These are phyloP conservation scores for Brachyistius frenatus DNA, from an alignment of 2,113 vertebrate species.

Conservation along the genomic window DNA sequence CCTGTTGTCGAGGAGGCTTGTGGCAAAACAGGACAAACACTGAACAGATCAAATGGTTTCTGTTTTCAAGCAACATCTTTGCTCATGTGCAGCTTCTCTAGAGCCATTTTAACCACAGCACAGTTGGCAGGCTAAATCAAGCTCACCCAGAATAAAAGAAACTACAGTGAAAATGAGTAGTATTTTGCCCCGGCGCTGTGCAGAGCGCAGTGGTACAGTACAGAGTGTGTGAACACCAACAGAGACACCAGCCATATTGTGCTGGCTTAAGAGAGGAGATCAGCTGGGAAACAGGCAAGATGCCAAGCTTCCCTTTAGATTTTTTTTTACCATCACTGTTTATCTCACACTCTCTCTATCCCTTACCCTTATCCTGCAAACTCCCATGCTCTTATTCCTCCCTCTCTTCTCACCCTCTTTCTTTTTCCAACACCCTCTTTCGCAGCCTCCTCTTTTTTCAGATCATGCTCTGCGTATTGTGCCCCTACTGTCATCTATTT, in stretches of 20 bases:
- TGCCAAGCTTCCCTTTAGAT: constrained; percentile 67
- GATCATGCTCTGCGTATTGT: constrained; percentile 10
- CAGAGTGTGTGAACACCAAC: constrained; percentile 67
- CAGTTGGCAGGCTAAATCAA: constrained; percentile 77
- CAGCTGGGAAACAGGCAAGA: constrained; percentile 78
- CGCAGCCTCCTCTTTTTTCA: constrained; percentile 15
- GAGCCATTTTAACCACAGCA: constrained; percentile 68
- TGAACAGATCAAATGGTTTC: constrained; percentile 72
- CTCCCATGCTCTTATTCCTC: constrained; percentile 6
- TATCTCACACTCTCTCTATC: constrained; percentile 50
- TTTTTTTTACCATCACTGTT: constrained; percentile 22
- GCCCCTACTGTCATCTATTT: constrained; percentile 9
- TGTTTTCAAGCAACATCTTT: constrained; percentile 66
- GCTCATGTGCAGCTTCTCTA: constrained; percentile 52
- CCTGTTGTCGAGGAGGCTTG: constrained; percentile 51
- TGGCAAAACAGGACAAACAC: constrained; percentile 74
- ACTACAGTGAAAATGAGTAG: constrained; percentile 70
- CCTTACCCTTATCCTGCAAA: constrained; percentile 13
- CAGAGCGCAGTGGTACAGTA: constrained; percentile 57
- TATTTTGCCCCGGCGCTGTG: constrained; percentile 55
- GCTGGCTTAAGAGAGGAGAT: constrained; percentile 79
- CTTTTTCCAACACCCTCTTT: not conserved
- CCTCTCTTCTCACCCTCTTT: not conserved
- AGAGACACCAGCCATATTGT: constrained; percentile 83
- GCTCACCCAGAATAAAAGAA: constrained; percentile 65